A percentile compares a stretch with the other conserved stretches of the same genome.
These are phyloP conservation scores for Micromesistius poutassou DNA, from an alignment of 2,797 vertebrate genomes.

Conservation along the genomic window DNA sequence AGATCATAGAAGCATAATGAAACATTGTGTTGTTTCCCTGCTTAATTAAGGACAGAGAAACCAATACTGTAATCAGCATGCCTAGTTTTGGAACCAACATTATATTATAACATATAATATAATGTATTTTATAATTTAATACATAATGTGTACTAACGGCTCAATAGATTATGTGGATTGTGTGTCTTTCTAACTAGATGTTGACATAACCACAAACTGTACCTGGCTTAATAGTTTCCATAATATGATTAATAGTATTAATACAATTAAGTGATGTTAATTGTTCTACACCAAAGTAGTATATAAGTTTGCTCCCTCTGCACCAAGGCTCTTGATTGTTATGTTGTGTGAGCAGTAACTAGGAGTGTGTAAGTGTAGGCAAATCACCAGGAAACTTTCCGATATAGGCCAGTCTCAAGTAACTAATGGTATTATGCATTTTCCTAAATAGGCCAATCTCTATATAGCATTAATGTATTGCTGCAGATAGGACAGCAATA, in stretches of 20 bases:
- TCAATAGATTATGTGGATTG: not conserved
- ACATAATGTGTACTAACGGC: not conserved
- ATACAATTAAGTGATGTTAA: not conserved
- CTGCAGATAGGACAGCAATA: not conserved
- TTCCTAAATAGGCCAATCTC: not conserved
- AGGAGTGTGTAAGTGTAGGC: not conserved
- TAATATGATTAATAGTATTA: not conserved
- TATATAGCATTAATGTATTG: not conserved
- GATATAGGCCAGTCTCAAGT: not conserved
- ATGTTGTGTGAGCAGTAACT: not conserved
- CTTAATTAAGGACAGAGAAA: not conserved
- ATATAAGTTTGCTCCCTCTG: not conserved
- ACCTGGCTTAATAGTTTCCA: not conserved
- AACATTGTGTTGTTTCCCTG: not conserved
- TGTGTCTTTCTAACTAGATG: not conserved
- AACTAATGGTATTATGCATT: not conserved
- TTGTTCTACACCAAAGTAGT: not conserved
- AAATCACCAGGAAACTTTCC: not conserved
- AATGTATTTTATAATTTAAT: too few species aligned
- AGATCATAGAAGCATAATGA: not conserved
- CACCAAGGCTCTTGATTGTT: not conserved
- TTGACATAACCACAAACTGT: not conserved
- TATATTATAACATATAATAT: not conserved
- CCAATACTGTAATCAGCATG: not conserved
- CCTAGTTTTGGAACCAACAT: not conserved